These are phyloP conservation scores for Microctenopoma stevenorrisi DNA, from an alignment of 2,797 vertebrate genomes.

Conservation along the genomic window DNA sequence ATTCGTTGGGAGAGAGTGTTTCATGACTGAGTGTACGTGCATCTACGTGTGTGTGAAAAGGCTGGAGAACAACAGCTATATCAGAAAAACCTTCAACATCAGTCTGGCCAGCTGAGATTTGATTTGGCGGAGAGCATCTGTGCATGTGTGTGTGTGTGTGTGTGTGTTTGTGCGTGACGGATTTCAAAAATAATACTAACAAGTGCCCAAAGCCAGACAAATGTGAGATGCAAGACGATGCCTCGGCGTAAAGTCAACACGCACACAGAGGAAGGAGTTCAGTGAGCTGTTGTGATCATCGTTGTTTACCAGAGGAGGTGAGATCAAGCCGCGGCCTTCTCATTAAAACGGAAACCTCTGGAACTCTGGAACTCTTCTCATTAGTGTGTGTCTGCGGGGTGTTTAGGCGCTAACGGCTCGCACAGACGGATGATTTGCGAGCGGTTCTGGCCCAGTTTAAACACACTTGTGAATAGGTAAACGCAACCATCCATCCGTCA, in stretches of 20 bases:
- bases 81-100: conserved; percentile 49
- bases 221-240: conserved; percentile 28
- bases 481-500: conserved; percentile 43
- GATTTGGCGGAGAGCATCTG: conserved; percentile 59
- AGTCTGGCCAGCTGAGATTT: conserved; percentile 56
- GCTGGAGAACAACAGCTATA: conserved; percentile 46
- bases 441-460: conserved; percentile 45
- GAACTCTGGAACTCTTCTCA: conserved; percentile 43
- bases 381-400: conserved; percentile 38
- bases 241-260: conserved; percentile 37
- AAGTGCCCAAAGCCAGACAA: conserved; percentile 39
- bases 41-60: conserved; percentile 27
- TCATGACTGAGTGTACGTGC: conserved; percentile 25
- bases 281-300: conserved; percentile 43
- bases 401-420: conserved; percentile 21
- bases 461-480: conserved; percentile 55
- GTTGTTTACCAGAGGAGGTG: conserved; percentile 61
- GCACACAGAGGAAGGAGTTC: conserved; percentile 17
- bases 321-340: conserved; percentile 50
- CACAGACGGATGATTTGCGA: conserved; percentile 27
- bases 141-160: conserved; percentile 1
- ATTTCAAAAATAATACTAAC: conserved; percentile 62
- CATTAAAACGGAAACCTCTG: conserved; percentile 63
- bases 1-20: conserved; percentile 38
- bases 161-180: conserved; percentile 1